phyloP scores from a whole-genome alignment of 2,888 invertebrate species.

The Syrphus vitripennis region DNA sequence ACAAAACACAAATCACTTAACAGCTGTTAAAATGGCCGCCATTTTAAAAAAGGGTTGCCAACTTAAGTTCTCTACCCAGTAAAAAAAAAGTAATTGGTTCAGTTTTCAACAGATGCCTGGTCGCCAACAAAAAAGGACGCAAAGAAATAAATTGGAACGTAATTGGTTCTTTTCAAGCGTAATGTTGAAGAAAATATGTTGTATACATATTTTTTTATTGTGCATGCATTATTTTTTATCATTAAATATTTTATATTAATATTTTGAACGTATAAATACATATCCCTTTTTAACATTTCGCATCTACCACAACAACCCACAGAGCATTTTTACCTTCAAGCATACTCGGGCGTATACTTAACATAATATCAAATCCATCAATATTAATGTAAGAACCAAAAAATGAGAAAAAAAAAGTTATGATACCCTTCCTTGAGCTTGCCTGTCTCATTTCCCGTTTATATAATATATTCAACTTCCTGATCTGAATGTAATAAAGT shows the following conservation, averaged over 20 bases:
- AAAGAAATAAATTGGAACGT: too few relatives aligned
- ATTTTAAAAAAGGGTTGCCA: too few relatives aligned
- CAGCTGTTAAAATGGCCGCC: too few relatives aligned
- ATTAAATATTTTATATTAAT: neutral
- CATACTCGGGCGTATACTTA: constrained; percentile 6
- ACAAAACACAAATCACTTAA: too few relatives aligned
- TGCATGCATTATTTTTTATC: too few relatives aligned
- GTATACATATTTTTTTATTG: too few relatives aligned
- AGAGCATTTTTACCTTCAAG: neutral
- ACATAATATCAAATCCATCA: constrained; percentile 19
- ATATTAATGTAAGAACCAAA: constrained; percentile 33
- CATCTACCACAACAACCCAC: neutral
- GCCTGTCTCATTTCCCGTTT: neutral
- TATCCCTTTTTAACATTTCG: neutral
- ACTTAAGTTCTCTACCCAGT: too few relatives aligned
- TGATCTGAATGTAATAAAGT: constrained; percentile 61
- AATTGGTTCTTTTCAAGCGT: too few relatives aligned
- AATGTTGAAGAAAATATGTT: too few relatives aligned
- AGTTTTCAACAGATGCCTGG: too few relatives aligned
- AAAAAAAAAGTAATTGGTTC: too few relatives aligned
- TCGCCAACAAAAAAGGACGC: too few relatives aligned
- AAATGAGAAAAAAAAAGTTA: constrained; percentile 25
- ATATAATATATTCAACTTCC: constrained; percentile 9
- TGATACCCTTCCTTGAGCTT: neutral
- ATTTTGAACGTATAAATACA: neutral